Base-by-base conservation (phyloP, 2,888 invertebrate species). In the Neoascia interrupta region DNA sequence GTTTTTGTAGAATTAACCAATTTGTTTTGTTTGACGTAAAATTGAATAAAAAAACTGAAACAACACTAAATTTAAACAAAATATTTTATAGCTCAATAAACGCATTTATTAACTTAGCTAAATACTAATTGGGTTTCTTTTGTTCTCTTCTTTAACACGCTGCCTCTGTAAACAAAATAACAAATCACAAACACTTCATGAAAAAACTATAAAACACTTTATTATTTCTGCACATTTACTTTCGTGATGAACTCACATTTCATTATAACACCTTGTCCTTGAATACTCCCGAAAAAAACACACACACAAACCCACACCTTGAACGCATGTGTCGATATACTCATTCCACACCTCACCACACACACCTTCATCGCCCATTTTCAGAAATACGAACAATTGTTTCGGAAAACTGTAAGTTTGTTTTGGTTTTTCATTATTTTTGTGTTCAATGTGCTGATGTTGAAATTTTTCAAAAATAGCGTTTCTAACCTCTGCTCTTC, bases 111-210 rank as follows among this genome's bases (percentile, higher is more conserved):
- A 66, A 58, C 66, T 66, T 61, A 54, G 31, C 64, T 72, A 47
- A 64, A 10, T 31, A 70, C 66, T 73, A 79, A 79, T 49, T 64
- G 8, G 43, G 66, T 61, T 79, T 60, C 41, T 34, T 68, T 31
- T 79, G 66, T 47, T 76, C 53, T 69, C 54, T 79, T 79, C 73
- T 61, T 56, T 72, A 34, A 68, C 73, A 79, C 79, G 79, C 79
- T 61, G 79, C 79, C 54, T 47, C 19, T 28, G 18, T 51, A 31
- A 41, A 56, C 3, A n/a, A 21, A 53, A 11, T n/a, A 26, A 34
- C 34, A 60, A 63, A 4, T 47, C 16, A 63, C 13, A 41, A 34
- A 61, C 47, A 49, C 41, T 34, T 70, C 61, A 54, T 47, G 36
- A 53, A 60, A 60, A 41, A 8, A 39, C 10, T 51, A 19, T n/a